Conservation (phyloP, 2,888 invertebrate species). For the Anaspis maculata region DNA sequence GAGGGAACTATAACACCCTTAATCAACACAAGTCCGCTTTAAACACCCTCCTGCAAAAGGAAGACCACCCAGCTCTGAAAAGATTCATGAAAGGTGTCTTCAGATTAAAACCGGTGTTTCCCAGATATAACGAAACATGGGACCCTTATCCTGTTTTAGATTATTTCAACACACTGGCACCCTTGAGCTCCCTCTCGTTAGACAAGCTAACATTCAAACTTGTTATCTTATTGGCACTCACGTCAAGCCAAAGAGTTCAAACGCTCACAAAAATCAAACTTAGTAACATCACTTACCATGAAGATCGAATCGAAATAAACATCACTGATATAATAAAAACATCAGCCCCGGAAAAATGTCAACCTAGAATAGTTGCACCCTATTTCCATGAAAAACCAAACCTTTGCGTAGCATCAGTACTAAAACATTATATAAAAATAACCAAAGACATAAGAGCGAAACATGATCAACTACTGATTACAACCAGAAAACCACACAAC, state of each 20-base stretch:
- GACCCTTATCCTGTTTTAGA: neutral
- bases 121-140: slow-evolving; percentile 2
- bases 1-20: neutral
- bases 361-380: neutral
- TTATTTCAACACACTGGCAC: neutral
- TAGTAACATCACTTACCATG: neutral
- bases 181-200: neutral
- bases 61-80: neutral
- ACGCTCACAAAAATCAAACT: neutral
- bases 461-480: neutral
- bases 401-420: neutral
- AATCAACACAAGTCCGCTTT: neutral
- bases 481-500: neutral
- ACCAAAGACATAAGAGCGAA: neutral
- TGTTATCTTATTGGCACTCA: too few species aligned
- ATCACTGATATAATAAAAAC: neutral
- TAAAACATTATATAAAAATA: neutral
- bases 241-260: slow-evolving; percentile 1
- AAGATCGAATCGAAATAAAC: neutral
- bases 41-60: neutral
- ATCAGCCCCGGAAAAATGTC: neutral
- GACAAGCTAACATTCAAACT: neutral
- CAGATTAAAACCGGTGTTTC: neutral
- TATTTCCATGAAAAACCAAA: neutral
- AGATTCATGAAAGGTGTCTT: slow-evolving; percentile 1